phyloP scores from a whole-genome alignment of 2,113 vertebrate species.

The Cephalophus harveyi region DNA sequence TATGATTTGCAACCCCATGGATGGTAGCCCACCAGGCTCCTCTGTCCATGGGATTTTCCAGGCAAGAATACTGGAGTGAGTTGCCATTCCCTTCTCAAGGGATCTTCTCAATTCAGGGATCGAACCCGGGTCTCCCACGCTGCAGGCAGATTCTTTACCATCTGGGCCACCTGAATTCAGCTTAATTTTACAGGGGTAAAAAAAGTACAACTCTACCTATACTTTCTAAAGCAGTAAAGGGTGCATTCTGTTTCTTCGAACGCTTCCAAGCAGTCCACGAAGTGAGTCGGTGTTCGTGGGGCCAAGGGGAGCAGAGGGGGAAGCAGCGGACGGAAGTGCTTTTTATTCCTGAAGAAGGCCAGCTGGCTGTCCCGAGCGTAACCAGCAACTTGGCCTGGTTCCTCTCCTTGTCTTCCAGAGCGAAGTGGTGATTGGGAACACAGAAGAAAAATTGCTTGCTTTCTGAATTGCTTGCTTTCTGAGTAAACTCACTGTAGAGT shows the following conservation, averaged over 20 bases:
- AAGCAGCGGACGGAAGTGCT: conserved; percentile 19
- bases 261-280: not conserved
- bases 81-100: not conserved
- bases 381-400: conserved; percentile 44
- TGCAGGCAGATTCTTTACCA: not conserved
- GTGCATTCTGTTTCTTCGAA: not conserved
- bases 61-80: not conserved
- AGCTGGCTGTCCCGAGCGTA: conserved; percentile 41
- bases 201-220: not conserved
- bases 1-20: not conserved
- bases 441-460: conserved; percentile 23
- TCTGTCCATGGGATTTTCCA: not conserved
- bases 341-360: conserved; percentile 40
- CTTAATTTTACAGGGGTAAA: not conserved
- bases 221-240: not conserved
- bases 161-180: not conserved
- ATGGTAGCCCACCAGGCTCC: not conserved
- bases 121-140: not conserved
- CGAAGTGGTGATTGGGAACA: conserved; percentile 21
- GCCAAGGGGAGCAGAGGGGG: not conserved
- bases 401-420: conserved; percentile 46
- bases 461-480: conserved; percentile 5
- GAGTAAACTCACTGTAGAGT: not conserved
- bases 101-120: not conserved
- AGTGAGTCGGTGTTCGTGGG: not conserved